Base-by-base conservation (phyloP, 2,888 invertebrate species). In the Steinernema hermaphroditum region DNA sequence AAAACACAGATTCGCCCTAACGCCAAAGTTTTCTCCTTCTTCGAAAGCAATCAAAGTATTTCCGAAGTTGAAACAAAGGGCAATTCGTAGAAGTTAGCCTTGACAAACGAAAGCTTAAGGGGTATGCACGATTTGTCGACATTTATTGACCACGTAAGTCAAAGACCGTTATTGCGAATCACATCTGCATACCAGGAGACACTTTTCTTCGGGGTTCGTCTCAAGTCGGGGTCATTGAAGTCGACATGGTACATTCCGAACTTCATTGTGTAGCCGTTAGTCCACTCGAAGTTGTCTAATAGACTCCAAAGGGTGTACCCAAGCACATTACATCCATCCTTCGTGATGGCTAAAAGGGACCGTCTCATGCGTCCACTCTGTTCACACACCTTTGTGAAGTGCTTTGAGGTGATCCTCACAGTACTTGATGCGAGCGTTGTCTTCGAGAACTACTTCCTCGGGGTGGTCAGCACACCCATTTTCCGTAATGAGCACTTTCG, bases 251-350 rank as follows among this genome's bases (percentile, higher is more conserved):
- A 91, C 73, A 92, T 88, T 76, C 92, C 92, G 88, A 92, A 92
- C 49, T 82, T 82, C 49, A 81, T 92, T 90, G 91, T 90, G 84
- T 90, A 93, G 16, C 16, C 93, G 49, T 89, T 88, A 74, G 89
- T 89, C 93, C 93, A 93, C 86, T 93, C 93, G 87, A 91, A 92
- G 84, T 92, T 92, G 83, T 93, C 93, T 87, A 93, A 89, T 27
- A 93, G 87, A 77, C 92, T 91, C 92, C 93, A 93, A 73, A 91
- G 90, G 0, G 91, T 90, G 83, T 92, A 93, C 0, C 91, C 92
- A 29, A 81, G 82, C 0, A 88, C 84, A 49, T 86, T 84, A 27
- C 81, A 82, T 0, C 84, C 83, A 74, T 71, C 69, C 16, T 50
- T 27, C 12, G 46, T 46, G 8, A 54, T 62, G 0, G 74, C 81